A percentile compares a stretch with the other conserved stretches of the same genome.
phyloP scores from a whole-genome alignment of 1,140 invertebrate species.

The Conus ventricosus region DNA sequence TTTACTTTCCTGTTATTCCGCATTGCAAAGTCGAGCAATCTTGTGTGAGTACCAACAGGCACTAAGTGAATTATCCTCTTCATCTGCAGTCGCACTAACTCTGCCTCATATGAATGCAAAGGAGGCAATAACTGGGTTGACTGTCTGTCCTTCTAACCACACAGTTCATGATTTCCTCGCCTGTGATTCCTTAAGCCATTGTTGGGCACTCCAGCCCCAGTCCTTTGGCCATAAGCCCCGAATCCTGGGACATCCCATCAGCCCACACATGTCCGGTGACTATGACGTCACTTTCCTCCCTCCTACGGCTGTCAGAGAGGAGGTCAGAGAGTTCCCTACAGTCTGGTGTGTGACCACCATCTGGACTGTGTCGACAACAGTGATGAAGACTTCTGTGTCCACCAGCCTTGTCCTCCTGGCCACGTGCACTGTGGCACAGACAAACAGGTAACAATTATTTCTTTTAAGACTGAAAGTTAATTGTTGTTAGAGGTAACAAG shows the following conservation, averaged over 20 bases:
- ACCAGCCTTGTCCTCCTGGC: neutral
- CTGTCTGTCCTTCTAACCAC: neutral
- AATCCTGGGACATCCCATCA: neutral
- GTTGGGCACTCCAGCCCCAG: neutral
- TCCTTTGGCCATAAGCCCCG: neutral
- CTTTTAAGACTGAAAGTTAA: no score
- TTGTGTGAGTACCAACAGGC: neutral
- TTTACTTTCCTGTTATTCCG: no score
- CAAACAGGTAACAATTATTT: no score
- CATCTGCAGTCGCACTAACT: neutral
- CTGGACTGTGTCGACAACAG: neutral
- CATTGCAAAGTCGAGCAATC: no score
- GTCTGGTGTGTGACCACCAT: conserved; percentile 1
- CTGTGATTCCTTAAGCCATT: neutral
- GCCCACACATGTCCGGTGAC: neutral
- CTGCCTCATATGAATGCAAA: neutral
- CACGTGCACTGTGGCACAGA: neutral
- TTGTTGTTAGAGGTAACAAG: no score
- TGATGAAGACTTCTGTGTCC: conserved; percentile 9
- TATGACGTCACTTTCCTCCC: neutral
- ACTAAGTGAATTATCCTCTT: neutral
- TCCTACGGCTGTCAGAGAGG: neutral
- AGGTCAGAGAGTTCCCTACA: neutral
- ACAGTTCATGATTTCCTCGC: neutral
- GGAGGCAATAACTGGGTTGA: neutral